Conservation (phyloP, 2,113 vertebrate species). For the Rhizomys pruinosus region DNA sequence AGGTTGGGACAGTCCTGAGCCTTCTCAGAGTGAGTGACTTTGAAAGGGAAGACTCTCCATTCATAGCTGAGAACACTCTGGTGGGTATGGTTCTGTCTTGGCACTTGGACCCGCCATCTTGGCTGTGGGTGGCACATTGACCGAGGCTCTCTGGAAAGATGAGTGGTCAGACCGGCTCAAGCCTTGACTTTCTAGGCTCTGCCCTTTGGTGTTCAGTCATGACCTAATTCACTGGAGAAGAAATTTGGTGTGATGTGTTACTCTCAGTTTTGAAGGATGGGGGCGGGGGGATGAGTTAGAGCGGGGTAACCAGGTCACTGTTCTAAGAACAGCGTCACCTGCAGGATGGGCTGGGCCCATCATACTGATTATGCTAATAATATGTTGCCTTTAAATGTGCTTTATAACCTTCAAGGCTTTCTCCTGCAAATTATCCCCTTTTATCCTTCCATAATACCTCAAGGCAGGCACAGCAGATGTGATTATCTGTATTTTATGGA, state of each 20-base stretch:
- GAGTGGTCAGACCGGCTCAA: constrained; percentile 65
- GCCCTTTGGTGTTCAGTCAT: constrained; percentile 49
- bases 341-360: not conserved
- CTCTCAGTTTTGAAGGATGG: constrained; percentile 43
- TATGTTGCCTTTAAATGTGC: not conserved
- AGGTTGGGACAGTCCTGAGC: constrained; percentile 28
- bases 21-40: constrained; percentile 57
- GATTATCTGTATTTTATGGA: not conserved
- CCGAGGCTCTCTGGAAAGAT: constrained; percentile 56
- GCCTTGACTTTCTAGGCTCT: constrained; percentile 66
- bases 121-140: constrained; percentile 50
- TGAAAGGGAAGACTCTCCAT: constrained; percentile 65
- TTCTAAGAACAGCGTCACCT: fast-evolving
- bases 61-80: constrained; percentile 66
- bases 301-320: not conserved
- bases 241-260: not conserved
- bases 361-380: fast-evolving
- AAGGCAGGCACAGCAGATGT: not conserved
- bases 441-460: not conserved
- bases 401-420: not conserved
- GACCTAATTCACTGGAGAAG: constrained; percentile 38
- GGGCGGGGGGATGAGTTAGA: not conserved
- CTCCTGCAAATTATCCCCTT: not conserved
- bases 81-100: constrained; percentile 47
- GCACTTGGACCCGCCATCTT: constrained; percentile 65